These are phyloP conservation scores for Pseudeuparius sepicola DNA, from an alignment of 2,888 invertebrate species.

Conservation along the genomic window DNA sequence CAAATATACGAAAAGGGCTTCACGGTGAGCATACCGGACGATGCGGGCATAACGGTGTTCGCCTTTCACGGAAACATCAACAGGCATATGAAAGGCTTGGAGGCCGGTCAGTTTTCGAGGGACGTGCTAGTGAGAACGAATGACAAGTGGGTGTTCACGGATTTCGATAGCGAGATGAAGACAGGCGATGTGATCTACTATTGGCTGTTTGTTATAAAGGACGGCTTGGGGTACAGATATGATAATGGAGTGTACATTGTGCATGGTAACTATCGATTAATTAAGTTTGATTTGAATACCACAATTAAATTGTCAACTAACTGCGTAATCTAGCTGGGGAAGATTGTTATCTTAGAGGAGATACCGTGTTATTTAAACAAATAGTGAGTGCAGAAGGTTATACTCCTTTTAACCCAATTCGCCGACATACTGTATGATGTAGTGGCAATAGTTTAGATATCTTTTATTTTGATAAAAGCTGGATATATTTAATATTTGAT, in stretches of 20 bases:
- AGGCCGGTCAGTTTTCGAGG: constrained; percentile 31
- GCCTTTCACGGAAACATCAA: constrained; percentile 41
- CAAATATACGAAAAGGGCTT: constrained; percentile 34
- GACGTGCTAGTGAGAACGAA: constrained; percentile 27
- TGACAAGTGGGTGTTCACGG: constrained; percentile 32
- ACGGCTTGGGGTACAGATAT: constrained; percentile 31
- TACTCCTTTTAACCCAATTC: too few relatives aligned
- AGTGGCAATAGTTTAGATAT: too few relatives aligned
- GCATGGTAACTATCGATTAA: constrained; percentile 22
- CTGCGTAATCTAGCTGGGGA: too few relatives aligned
- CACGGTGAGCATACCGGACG: constrained; percentile 37
- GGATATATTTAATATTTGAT: too few relatives aligned
- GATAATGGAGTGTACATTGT: constrained; percentile 27
- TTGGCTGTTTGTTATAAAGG: constrained; percentile 35
- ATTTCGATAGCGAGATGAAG: constrained; percentile 25
- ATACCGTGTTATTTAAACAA: too few relatives aligned
- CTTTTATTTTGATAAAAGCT: too few relatives aligned
- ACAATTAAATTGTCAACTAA: too few relatives aligned
- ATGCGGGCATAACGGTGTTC: constrained; percentile 35
- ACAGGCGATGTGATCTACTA: constrained; percentile 34
- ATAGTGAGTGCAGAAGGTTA: too few relatives aligned
- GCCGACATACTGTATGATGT: too few relatives aligned
- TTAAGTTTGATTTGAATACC: too few relatives aligned
- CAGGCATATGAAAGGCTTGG: constrained; percentile 28
- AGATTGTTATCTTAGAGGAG: too few relatives aligned